These are phyloP conservation scores for Seriola aureovittata DNA, from an alignment of 2,113 vertebrate species.

Conservation along the genomic window DNA sequence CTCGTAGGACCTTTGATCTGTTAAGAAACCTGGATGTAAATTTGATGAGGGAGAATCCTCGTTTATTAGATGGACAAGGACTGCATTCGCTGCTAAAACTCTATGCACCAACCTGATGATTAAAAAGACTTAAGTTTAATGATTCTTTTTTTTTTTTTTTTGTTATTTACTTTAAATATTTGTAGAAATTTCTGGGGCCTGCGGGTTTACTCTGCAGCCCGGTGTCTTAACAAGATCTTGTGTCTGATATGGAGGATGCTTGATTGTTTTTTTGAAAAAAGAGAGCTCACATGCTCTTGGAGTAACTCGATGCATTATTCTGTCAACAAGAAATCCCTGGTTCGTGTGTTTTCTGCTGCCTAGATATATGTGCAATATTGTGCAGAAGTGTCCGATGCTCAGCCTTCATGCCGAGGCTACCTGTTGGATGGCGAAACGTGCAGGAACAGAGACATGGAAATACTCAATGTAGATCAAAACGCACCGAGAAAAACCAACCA, in stretches of 20 bases:
- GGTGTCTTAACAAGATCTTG: conserved; percentile 51
- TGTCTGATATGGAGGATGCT: conserved; percentile 23
- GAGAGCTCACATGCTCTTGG: conserved; percentile 41
- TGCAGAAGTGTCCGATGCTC: conserved; percentile 69
- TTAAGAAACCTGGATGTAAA: conserved; percentile 72
- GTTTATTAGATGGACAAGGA: conserved; percentile 74
- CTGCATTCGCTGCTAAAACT: conserved; percentile 90
- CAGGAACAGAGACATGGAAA: neutral
- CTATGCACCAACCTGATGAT: conserved; percentile 90
- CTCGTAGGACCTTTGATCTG: conserved; percentile 82
- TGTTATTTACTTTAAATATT: conserved; percentile 59
- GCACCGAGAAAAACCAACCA: neutral
- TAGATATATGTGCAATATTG: conserved; percentile 80
- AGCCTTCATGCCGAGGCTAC: neutral
- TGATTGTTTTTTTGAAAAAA: conserved; percentile 14
- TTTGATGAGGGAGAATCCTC: conserved; percentile 57
- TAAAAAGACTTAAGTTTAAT: conserved; percentile 54
- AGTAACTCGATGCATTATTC: conserved; percentile 48
- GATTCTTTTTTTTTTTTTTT: neutral
- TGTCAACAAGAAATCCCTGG: conserved; percentile 64
- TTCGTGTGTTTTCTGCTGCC: conserved; percentile 66
- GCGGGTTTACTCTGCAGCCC: conserved; percentile 54
- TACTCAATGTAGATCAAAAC: neutral
- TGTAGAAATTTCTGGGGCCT: conserved; percentile 53
- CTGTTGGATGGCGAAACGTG: conserved; percentile 30